Base-by-base conservation (phyloP, 2,888 invertebrate genomes). In the Itoplectis maculator region DNA sequence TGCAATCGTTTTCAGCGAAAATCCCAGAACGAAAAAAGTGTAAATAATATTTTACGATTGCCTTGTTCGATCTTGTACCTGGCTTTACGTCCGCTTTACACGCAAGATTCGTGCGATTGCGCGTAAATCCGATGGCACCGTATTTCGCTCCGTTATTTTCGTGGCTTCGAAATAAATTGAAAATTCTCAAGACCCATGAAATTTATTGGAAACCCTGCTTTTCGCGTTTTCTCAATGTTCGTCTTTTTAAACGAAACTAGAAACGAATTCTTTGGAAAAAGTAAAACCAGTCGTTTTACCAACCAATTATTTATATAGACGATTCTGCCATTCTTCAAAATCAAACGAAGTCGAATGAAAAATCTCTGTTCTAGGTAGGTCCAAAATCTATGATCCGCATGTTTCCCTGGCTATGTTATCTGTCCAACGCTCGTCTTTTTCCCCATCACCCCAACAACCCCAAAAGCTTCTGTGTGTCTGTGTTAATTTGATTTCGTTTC, bases 311-410 rank as follows among this genome's bases (percentile, higher is more conserved):
- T 69, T 35, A 45, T 35, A 15, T 65, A 65, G 61, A 56, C 56
- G 69, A 69, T 65, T 69, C 66, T 70, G 69, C 56, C 56, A 45
- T 74, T 75, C 73, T 7, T 59, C 59, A 68, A 73, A 61, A 13
- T 51, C 59, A 29, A 77, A 65, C 65, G 68, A 81, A 76, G 56
- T 66, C n/a, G 65, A 49, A 63, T 11, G 23, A 54, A 42, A 54
- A 42, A 18, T 54, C 5, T 23, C 23, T 54, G 11, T 54, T 51
- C 54, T 82, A 82, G 82, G 82, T 82, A 82, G 75, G 79, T 82
- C 51, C 7, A 45, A 72, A 72, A 51, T 82, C 65, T 79, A 66
- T 79, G 70, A 75, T 82, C 37, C 59, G 82, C 82, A 75, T 82
- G 82, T 59, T 45, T 54, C 20, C 59, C 56, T 75, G 70, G 66